phyloP scores from a whole-genome alignment of 2,888 invertebrate species.

The Drosophila lacicola region DNA sequence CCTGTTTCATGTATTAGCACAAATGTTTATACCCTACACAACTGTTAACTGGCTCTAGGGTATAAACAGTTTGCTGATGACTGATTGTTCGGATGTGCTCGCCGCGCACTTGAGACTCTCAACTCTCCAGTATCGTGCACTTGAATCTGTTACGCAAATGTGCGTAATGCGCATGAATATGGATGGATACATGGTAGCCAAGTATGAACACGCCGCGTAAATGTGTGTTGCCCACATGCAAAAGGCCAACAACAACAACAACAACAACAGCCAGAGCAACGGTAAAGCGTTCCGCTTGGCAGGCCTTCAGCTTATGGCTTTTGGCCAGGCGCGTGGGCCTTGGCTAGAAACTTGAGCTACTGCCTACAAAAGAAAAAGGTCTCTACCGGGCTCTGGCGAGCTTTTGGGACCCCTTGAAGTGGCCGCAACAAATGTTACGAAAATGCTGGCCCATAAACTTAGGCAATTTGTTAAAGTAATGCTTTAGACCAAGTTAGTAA shows the following conservation, averaged over 20 bases:
- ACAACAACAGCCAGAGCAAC: slow-evolving; percentile 38
- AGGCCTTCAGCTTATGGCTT: slow-evolving; percentile 46
- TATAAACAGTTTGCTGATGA: slow-evolving; percentile 27
- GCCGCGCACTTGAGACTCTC: slow-evolving; percentile 66
- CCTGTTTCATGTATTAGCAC: too few relatives aligned
- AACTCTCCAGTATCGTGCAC: slow-evolving; percentile 64
- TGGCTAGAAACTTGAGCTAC: slow-evolving; percentile 73
- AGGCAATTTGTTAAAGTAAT: slow-evolving; percentile 50
- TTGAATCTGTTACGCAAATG: slow-evolving; percentile 80
- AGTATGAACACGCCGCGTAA: slow-evolving; percentile 22
- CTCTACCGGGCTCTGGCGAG: slow-evolving; percentile 15
- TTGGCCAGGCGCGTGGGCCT: slow-evolving; percentile 69
- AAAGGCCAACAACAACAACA: slow-evolving; percentile 23
- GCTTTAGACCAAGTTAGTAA: slow-evolving; percentile 44
- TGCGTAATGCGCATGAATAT: slow-evolving; percentile 78
- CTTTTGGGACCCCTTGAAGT: slow-evolving; percentile 52
- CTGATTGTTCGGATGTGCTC: slow-evolving; percentile 47
- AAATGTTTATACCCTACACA: too few relatives aligned
- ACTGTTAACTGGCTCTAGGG: slow-evolving; percentile 4
- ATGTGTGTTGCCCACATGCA: slow-evolving; percentile 50
- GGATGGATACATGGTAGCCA: slow-evolving; percentile 53
- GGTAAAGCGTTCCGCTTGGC: slow-evolving; percentile 63
- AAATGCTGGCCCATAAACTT: slow-evolving; percentile 67
- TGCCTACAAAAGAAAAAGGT: slow-evolving; percentile 55
- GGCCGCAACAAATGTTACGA: slow-evolving; percentile 60